These are phyloP conservation scores for Protosalanx chinensis DNA, from an alignment of 2,797 vertebrate genomes.

Conservation along the genomic window DNA sequence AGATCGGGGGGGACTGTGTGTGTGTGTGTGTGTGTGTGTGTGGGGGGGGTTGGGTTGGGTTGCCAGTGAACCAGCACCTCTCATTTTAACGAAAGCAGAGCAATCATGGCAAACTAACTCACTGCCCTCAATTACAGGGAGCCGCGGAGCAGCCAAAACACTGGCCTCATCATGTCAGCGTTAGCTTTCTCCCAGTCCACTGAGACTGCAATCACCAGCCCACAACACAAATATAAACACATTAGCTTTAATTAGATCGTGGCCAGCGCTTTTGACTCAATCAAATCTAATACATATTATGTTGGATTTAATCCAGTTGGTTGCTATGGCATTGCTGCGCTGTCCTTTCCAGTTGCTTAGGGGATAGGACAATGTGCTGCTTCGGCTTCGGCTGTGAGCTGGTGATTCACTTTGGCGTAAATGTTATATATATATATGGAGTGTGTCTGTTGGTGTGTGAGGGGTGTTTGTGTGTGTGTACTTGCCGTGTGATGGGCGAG, in stretches of 20 bases:
- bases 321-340: conserved; percentile 67
- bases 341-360: conserved; percentile 31
- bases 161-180: conserved; percentile 48
- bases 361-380: conserved; percentile 31
- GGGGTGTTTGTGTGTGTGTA: neutral
- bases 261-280: conserved; percentile 65
- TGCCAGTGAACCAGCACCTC: neutral
- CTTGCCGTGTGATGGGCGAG: neutral
- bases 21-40: neutral
- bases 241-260: conserved; percentile 75
- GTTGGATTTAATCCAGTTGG: conserved; percentile 66
- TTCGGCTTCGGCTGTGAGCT: conserved; percentile 14
- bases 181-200: conserved; percentile 48
- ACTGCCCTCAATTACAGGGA: conserved; percentile 55
- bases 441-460: conserved; percentile 5
- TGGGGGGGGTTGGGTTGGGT: too few relatives aligned
- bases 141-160: conserved; percentile 56
- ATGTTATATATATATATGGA: conserved; percentile 11
- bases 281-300: conserved; percentile 63
- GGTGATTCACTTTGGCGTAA: neutral
- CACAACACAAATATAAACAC: conserved; percentile 76
- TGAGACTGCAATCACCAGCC: conserved; percentile 68
- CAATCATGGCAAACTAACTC: conserved; percentile 47
- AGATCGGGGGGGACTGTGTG: too few relatives aligned
- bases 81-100: conserved; percentile 40